Evolutionary conservation across 1,140 invertebrate genomes (phyloP), one percentile per base, ranked within the genome.

Genomic region (Telenomus remus): DNA sequence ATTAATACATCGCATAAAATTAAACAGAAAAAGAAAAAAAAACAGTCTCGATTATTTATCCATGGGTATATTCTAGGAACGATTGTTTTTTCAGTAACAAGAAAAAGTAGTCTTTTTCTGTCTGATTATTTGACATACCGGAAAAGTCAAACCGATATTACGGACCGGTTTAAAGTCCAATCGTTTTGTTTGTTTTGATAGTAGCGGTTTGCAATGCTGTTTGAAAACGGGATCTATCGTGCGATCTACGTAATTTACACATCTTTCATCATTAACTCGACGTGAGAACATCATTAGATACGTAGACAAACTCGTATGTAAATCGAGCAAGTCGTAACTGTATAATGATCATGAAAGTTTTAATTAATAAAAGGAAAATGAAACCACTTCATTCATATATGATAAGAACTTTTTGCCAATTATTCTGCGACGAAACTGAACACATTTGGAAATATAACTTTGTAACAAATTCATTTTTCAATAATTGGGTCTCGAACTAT

Each of bases 241-340:
- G n/a, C 9, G 37, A 39, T 11, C 37, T 39, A n/a, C 19, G 19
- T n/a, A 39, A 39, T 39, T 39, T 39, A 39, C 37, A 39, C 37
- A 39, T 39, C 37, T 39, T 39, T 39, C 37, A 39, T 39, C 37
- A 39, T 39, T 39, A 39, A 11, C 37, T n/a, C 37, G 37, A 39
- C 37, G n/a, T 39, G 37, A 39, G 37, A 11, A 11, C 37, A 39
- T 39, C 8, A 39, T 39, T 39, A 39, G 37, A 11, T 39, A 4
- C 9, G 9, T 1, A n/a, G n/a, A 39, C 9, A 39, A 39, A n/a
- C 37, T 39, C n/a, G n/a, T 39, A 39, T 39, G 37, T 9, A 39
- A 39, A 39, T 39, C 9, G 37, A 39, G 37, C 37, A 2, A 11
- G 3, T 39, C n/a, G 9, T 39, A 39, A 39, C 37, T 39, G 37